Base-by-base conservation (phyloP, 92 coral and sea anemone species). In the Pocillopora meandrina region DNA sequence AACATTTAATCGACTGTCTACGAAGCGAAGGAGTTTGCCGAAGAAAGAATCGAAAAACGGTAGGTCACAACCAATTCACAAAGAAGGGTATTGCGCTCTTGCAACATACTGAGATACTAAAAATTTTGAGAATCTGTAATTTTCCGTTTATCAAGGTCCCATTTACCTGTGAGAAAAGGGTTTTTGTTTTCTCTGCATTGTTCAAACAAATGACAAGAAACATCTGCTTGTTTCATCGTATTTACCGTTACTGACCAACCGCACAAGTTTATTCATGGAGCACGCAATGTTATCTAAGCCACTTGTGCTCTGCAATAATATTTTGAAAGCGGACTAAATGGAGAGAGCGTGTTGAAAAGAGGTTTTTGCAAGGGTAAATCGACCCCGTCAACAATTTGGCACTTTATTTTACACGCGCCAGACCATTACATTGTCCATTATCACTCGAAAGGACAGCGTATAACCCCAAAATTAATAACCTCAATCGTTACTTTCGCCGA, bases 351-450 rank as follows among this genome's bases (percentile, higher is more conserved):
- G 88, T 65, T 84, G 88, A 84, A 84, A 81, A 84, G 88, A 57
- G 65, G 75, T 57, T 76, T 77, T 84, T 75, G 77, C 57, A 52
- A 72, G 60, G 60, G 55, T 76, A 76, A 67, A 67, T 76, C 75
- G 69, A 68, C 71, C 58, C 82, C 88, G 68, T 74, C 82, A 76
- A 76, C 88, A 77, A 76, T 84, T 76, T 84, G 88, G 71, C 83
- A 84, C 88, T 77, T 52, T 36, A 55, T 77, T 59, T 84, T 58
- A 69, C 82, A 76, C 80, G 59, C 86, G 75, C 56, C 88, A 66
- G 66, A 55, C 88, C 88, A 84, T 84, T 77, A 76, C 52, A 65
- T 61, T 78, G 55, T 68, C 88, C 23, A 84, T 84, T 84, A 84
- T 58, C 88, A 84, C 88, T 84, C 88, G 76, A 66, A 66, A 56